phyloP scores from a whole-genome alignment of 2,113 vertebrate genomes.

The Chloroceryle aenea region DNA sequence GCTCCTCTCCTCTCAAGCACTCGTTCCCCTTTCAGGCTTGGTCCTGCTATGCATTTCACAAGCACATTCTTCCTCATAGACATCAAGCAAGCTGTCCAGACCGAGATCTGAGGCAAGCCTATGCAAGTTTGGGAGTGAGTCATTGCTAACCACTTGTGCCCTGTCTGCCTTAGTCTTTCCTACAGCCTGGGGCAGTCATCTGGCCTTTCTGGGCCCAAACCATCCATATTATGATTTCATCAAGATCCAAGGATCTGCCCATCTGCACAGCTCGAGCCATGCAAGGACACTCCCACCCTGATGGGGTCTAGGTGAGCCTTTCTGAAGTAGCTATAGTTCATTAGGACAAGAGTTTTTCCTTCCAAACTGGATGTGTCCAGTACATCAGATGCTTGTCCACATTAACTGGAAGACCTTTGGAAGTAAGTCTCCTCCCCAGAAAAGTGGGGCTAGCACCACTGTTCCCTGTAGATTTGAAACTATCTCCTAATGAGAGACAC shows the following conservation, averaged over 20 bases:
- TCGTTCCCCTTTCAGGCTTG: fast-evolving
- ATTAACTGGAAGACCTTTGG: not conserved
- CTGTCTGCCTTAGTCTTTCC: not conserved
- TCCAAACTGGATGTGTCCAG: not conserved
- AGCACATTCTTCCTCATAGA: not conserved
- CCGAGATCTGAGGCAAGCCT: not conserved
- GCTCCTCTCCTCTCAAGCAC: not conserved
- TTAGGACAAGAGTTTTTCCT: not conserved
- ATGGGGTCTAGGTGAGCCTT: not conserved
- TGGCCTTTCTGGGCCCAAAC: not conserved
- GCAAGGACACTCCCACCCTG: not conserved
- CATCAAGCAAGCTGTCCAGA: not conserved
- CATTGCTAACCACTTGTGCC: not conserved
- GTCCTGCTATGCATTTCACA: not conserved
- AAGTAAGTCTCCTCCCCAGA: not conserved
- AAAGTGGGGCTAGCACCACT: not conserved
- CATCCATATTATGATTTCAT: not conserved
- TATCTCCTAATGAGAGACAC: not conserved
- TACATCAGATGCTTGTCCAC: not conserved
- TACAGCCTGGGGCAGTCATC: not conserved
- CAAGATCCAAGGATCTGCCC: not conserved
- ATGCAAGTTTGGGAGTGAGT: not conserved
- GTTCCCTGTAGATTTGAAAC: not conserved
- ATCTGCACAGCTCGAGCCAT: not conserved
- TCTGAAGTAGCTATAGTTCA: not conserved